Evolutionary conservation across 2,113 vertebrate genomes (phyloP), one percentile per base, ranked within the genome.

Genomic region (Drymodes brunneopygia): DNA sequence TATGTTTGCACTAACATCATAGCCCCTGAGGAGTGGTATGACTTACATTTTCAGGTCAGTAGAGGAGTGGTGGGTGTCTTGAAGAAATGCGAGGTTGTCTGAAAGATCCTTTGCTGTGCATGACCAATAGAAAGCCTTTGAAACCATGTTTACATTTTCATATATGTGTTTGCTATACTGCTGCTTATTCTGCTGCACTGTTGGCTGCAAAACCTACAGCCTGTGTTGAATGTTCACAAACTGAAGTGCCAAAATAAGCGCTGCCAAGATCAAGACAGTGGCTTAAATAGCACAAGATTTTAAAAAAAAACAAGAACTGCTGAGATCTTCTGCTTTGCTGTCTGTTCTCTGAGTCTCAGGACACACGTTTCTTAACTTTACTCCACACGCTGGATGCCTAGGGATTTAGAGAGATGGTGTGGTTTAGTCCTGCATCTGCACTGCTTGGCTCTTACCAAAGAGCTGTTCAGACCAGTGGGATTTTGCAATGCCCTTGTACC

Each of bases 241-340:
- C 31, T 51, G 33, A 50, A 70, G 45, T 86, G 95, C 95, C 94
- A 97, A 93, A 95, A 74, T 60, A 94, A 97, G 83, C 86, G 67
- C 69, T 84, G 88, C 81, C 95, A 96, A 66, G 88, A 96, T 88
- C 92, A 96, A 95, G 88, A 92, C 90, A 90, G 92, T 94, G 93
- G 93, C 88, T 96, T 97, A 83, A 85, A 92, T 92, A 90, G 92
- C 38, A 62, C 85, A 81, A 64, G 71, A 71, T 81, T 73, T 85
- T 66, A 73, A 85, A 85, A 42, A 12, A 19, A 16, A 75, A 82
- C 27, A 79, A 85, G 53, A 91, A 81, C 47, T 93, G 44, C 44
- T 95, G 91, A 66, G 67, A 38, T 67, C 31, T 88, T 92, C 86
- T 94, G 85, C 75, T 92, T 90, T 94, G 47, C 92, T 90, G 60